Base-by-base conservation (phyloP, 1,140 invertebrate species). In the Cecropterus lyciades region DNA sequence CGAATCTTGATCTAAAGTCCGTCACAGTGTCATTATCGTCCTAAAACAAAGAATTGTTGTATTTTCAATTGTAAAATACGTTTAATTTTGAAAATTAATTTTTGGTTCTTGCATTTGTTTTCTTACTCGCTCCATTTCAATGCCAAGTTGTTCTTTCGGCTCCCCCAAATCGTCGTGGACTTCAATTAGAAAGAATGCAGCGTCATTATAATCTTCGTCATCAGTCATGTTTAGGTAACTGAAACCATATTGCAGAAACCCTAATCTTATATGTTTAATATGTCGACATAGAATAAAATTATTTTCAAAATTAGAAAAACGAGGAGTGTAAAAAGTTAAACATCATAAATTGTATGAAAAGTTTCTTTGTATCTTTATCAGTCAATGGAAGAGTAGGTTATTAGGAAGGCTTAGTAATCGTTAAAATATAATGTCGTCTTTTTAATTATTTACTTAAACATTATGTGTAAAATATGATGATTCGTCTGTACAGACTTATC, bases 81-180 rank as follows among this genome's bases (percentile, higher is more conserved):
- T 37, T 11, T n/a, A 37, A 11, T 37, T 37, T 11, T 1, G 4
- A 37, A 37, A 37, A 37, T 11, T 1, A 37, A 37, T 6, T 37
- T 33, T 33, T 10, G 6, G 9, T 8, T 33, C 1, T 33, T 43
- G 30, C 14, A 42, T 20, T 24, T 27, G 2, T 10, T 45, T 11
- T 75, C 82, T 74, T 72, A 93, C 92, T 76, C 93, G 93, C 84
- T 95, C 95, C 83, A 95, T 93, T 86, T 95, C 95, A 37, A 96
- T 95, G 46, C 95, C 95, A 67, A 96, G 88, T 70, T 95, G 94
- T 84, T 96, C 95, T 15, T 93, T 94, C 14, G 95, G 94, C 77
- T 95, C 94, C 20, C 93, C 94, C 40, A 96, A 91, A 87, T 95
- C 94, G 33, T 95, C 93, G 83, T 96, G 95, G 91, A 96, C 95